Base-by-base conservation (phyloP, 2,113 vertebrate genomes). In the Arizona elegans region DNA sequence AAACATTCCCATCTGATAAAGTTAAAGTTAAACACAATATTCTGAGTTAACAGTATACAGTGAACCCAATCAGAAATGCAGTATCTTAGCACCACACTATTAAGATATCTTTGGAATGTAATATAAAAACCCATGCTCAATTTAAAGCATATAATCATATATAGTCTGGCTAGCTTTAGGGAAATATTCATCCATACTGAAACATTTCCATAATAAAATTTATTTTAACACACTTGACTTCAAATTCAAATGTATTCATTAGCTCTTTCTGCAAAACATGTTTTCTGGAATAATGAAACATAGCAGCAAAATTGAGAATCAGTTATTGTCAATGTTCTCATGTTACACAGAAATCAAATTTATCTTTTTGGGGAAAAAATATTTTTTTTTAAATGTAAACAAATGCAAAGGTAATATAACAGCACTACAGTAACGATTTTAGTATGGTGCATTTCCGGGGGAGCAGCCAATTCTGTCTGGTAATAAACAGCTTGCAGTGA, bases 141-240 rank as follows among this genome's bases (percentile, higher is more conserved):
- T 65, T 38, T 94, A 55, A 96, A 94, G 59, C 93, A 93, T 91
- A 90, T 9, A 89, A 92, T 92, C 93, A 96, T 96, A 89, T 95
- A 95, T 87, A 95, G 92, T 96, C 93, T 92, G 93, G 90, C 86
- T 75, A 87, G 26, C 65, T n/a, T 56, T 65, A 90, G 88, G 55
- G 6, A 0, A 1, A 33, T 47, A 3, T 19, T 62, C 29, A 92
- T 94, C 92, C 95, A 55, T 92, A 93, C 89, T 43, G 93, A 91
- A 92, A 59, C 94, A 96, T 96, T 96, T 97, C 93, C 92, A 96
- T 94, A 93, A 95, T 96, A 95, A 97, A 95, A 93, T 81, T 9
- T 94, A 95, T 92, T 95, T 97, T 96, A 96, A 96, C 92, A 93
- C 94, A 24, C 87, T 53, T 95, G 93, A 94, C 92, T 95, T 93